A percentile compares a stretch with the other conserved stretches of the same genome.
Evolutionary conservation across 1,140 invertebrate species (phyloP).

Genomic region (Pseudomyrmex cubaensis): DNA sequence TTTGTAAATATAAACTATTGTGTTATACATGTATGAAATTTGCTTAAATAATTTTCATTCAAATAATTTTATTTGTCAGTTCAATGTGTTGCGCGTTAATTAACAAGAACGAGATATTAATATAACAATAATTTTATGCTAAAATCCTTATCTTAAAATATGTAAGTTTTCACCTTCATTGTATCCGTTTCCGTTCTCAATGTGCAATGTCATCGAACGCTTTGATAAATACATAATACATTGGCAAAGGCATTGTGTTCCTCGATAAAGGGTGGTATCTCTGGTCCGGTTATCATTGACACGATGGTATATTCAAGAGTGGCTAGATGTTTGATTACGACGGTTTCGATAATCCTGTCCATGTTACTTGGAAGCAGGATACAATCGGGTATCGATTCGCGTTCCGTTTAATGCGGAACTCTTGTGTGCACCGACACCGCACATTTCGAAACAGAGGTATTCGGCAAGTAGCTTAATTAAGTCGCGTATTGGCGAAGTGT

Average conservation of each 20-base stretch:
- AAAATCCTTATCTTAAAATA: no score
- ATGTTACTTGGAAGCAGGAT: conserved; percentile 5
- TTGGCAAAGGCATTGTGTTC: neutral
- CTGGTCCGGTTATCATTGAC: neutral
- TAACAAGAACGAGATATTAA: no score
- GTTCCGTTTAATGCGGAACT: conserved; percentile 21
- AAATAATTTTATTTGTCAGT: no score
- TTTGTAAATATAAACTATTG: neutral
- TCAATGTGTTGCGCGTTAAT: no score
- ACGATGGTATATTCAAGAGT: neutral
- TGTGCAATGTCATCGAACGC: neutral
- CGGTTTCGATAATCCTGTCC: conserved; percentile 35
- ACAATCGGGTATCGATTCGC: conserved; percentile 62
- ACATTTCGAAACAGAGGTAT: neutral
- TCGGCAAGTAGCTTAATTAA: conserved; percentile 37
- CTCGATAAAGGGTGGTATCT: neutral
- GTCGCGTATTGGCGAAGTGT: neutral
- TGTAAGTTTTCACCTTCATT: no score
- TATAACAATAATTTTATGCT: no score
- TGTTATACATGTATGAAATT: neutral
- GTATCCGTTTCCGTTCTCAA: neutral
- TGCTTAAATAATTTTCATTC: neutral
- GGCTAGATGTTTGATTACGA: conserved; percentile 18
- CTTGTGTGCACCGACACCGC: neutral
- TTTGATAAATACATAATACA: conserved; percentile 8